Conservation (phyloP, 2,888 invertebrate species). For the Cephus runcator region DNA sequence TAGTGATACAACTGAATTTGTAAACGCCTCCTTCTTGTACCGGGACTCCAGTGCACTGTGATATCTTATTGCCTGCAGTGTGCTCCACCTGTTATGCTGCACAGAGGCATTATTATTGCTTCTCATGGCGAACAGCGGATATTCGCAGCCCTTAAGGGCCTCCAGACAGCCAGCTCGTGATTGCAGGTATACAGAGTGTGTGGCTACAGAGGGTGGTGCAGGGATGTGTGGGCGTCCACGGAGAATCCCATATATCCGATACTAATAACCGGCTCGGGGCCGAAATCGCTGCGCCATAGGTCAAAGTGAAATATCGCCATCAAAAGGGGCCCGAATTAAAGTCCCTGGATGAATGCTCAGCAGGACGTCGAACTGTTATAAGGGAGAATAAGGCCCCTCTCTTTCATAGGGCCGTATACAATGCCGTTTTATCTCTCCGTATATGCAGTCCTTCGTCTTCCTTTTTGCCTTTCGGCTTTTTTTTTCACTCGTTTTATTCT, state of each 20-base stretch:
- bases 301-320: slow-evolving; percentile 42
- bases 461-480: neutral
- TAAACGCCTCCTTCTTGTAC: too few species aligned
- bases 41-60: too few species aligned
- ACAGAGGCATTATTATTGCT: too few species aligned
- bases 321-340: slow-evolving; percentile 41
- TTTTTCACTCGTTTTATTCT: slow-evolving; percentile 9
- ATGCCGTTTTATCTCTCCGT: slow-evolving; percentile 7
- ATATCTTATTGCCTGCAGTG: too few species aligned
- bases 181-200: too few species aligned
- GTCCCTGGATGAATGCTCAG: slow-evolving; percentile 32
- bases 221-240: neutral
- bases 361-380: slow-evolving; percentile 24
- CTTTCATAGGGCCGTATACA: slow-evolving; percentile 21
- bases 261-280: slow-evolving; percentile 44
- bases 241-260: neutral
- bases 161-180: too few species aligned
- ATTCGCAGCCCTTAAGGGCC: too few species aligned
- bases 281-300: slow-evolving; percentile 34
- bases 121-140: too few species aligned
- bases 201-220: too few species aligned
- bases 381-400: neutral
- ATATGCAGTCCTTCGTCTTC: slow-evolving; percentile 10
- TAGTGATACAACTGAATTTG: too few species aligned
- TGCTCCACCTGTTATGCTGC: too few species aligned